phyloP scores from a whole-genome alignment of 2,113 vertebrate species.

The Pagrus major region DNA sequence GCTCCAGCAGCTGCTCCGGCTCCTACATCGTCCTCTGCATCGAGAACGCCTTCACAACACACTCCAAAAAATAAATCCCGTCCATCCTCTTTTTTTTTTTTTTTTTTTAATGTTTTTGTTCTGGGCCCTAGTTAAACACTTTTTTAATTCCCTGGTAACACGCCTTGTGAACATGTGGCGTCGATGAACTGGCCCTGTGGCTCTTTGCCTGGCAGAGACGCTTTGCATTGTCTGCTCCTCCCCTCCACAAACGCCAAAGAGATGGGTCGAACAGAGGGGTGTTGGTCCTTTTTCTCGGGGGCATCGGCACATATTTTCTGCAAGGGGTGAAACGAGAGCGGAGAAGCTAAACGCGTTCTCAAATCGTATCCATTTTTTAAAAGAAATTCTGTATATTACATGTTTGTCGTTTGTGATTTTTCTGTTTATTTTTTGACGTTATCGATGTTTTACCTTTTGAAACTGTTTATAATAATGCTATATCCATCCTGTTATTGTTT shows the following conservation, averaged over 20 bases:
- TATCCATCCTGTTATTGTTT: constrained; percentile 72
- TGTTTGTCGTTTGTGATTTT: constrained; percentile 68
- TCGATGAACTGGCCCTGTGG: constrained; percentile 72
- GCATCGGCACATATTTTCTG: constrained; percentile 82
- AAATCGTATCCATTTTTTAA: constrained; percentile 73
- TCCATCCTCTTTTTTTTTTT: neutral
- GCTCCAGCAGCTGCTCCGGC: constrained; percentile 86
- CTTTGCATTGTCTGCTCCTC: constrained; percentile 59
- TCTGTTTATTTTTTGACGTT: constrained; percentile 58
- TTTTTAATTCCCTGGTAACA: constrained; percentile 37
- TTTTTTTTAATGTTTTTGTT: neutral
- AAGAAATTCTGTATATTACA: constrained; percentile 79
- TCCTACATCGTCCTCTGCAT: constrained; percentile 92
- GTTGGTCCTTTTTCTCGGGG: constrained; percentile 70
- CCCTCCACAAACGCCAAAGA: constrained; percentile 82
- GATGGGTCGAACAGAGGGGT: constrained; percentile 68
- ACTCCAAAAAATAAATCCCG: constrained; percentile 88
- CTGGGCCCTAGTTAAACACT: constrained; percentile 46
- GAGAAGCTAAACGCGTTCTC: constrained; percentile 69
- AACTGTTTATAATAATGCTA: constrained; percentile 75
- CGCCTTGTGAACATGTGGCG: constrained; percentile 47
- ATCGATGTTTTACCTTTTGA: constrained; percentile 72
- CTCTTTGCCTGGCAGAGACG: constrained; percentile 70
- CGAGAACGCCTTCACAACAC: constrained; percentile 91
- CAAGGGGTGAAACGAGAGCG: constrained; percentile 64